Evolutionary conservation across 92 coral and sea anemone genomes (phyloP).

Genomic region (Siderastrea siderea): DNA sequence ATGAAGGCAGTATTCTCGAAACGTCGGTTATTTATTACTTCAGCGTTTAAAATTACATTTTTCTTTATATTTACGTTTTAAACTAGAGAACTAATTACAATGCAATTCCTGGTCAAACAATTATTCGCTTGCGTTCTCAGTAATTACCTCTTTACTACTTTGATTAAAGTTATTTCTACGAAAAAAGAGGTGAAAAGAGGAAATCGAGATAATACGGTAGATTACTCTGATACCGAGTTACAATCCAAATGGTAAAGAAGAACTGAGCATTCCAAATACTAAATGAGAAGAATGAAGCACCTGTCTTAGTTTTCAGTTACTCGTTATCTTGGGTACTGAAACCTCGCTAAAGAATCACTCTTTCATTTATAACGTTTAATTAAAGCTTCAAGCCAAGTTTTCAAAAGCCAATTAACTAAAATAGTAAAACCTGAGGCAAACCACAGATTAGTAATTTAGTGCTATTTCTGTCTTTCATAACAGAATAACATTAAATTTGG

Average conservation of each 20-base stretch:
- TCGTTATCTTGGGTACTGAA: neutral
- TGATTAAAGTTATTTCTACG: neutral
- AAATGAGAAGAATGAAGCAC: too few relatives aligned
- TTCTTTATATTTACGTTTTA: too few relatives aligned
- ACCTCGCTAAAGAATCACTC: neutral
- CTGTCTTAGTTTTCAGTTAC: neutral
- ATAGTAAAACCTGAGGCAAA: too few relatives aligned
- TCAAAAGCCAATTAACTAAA: too few relatives aligned
- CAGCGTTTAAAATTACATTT: too few relatives aligned
- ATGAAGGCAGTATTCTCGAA: too few relatives aligned
- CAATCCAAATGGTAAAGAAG: neutral
- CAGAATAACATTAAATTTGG: too few relatives aligned
- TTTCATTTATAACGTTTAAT: neutral
- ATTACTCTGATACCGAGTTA: neutral
- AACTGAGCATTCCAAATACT: neutral
- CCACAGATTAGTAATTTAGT: too few relatives aligned
- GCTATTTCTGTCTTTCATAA: too few relatives aligned
- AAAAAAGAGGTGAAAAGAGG: neutral
- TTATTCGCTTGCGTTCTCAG: neutral
- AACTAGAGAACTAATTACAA: neutral
- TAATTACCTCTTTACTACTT: neutral
- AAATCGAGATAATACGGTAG: neutral
- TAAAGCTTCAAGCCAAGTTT: neutral
- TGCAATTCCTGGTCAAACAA: neutral
- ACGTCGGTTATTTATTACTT: too few relatives aligned